Evolutionary conservation across 2,888 invertebrate species (phyloP).

Genomic region (Nymphalis urticae): DNA sequence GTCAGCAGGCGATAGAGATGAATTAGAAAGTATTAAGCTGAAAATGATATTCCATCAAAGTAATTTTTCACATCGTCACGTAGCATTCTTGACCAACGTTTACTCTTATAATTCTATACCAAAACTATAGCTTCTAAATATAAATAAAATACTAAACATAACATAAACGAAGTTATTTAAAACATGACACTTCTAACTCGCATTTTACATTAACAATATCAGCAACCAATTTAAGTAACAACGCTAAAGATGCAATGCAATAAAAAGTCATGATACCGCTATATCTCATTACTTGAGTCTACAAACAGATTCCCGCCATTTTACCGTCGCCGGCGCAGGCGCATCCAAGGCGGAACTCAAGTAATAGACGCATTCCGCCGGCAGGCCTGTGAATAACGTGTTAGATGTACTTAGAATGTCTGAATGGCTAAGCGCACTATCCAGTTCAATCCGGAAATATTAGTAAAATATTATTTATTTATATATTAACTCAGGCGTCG

Average conservation of each 20-base stretch:
- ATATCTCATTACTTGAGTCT: slow-evolving; percentile 46
- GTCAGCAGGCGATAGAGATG: background rate
- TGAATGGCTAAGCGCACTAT: slow-evolving; percentile 61
- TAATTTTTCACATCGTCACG: too few species aligned
- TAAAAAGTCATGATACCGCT: slow-evolving; percentile 33
- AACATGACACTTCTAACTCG: background rate
- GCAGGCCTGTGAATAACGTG: slow-evolving; percentile 60
- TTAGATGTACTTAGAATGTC: slow-evolving; percentile 55
- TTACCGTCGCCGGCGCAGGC: slow-evolving; percentile 51
- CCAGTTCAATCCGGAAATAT: background rate
- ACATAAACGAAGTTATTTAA: too few species aligned
- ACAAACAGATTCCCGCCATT: slow-evolving; percentile 58
- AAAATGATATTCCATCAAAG: background rate
- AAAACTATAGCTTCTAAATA: background rate
- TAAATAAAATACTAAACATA: background rate
- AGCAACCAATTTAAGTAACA: background rate
- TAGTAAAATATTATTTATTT: background rate
- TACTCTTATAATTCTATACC: too few species aligned
- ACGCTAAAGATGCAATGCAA: background rate
- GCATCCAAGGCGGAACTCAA: slow-evolving; percentile 69
- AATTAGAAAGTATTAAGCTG: background rate
- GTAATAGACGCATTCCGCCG: slow-evolving; percentile 70
- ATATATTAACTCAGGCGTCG: too few species aligned
- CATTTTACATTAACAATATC: background rate
- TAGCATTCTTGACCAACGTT: too few species aligned